Percentiles rank a stretch among this genome's conserved stretches.
Conservation (phyloP, 2,113 vertebrate species). For the Elgaria multicarinata region DNA sequence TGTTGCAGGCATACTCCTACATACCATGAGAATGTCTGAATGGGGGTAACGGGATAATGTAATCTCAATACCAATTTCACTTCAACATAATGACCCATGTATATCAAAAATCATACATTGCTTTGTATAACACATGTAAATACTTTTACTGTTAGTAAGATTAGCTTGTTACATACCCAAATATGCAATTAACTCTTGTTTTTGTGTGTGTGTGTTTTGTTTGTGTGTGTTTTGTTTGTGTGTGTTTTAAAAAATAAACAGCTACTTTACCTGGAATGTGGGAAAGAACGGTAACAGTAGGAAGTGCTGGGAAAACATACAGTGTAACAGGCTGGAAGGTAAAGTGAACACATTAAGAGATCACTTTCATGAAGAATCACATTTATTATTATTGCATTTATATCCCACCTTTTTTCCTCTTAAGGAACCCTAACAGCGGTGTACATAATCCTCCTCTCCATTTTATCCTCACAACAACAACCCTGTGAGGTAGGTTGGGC, state of each 20-base stretch:
- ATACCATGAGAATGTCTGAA: background rate
- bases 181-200: background rate
- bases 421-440: too few relatives aligned
- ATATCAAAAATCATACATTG: background rate
- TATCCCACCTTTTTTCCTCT: too few relatives aligned
- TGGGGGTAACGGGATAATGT: background rate
- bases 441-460: too few relatives aligned
- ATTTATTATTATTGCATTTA: too few relatives aligned
- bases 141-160: constrained; percentile 12
- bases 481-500: too few relatives aligned
- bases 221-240: too few relatives aligned
- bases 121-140: background rate
- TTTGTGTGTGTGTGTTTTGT: background rate
- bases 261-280: constrained; percentile 96
- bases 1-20: too few relatives aligned
- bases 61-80: background rate
- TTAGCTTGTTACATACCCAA: background rate
- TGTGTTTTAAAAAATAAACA: constrained; percentile 71
- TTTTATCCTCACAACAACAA: too few relatives aligned
- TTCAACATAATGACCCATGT: background rate
- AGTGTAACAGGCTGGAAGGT: constrained; percentile 99
- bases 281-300: constrained; percentile 93
- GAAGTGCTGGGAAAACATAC: constrained; percentile 96
- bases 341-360: constrained; percentile 37
- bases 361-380: constrained; percentile 20